These are phyloP conservation scores for Clarias laeviceps DNA, from an alignment of 2,797 vertebrate genomes.

Conservation along the genomic window DNA sequence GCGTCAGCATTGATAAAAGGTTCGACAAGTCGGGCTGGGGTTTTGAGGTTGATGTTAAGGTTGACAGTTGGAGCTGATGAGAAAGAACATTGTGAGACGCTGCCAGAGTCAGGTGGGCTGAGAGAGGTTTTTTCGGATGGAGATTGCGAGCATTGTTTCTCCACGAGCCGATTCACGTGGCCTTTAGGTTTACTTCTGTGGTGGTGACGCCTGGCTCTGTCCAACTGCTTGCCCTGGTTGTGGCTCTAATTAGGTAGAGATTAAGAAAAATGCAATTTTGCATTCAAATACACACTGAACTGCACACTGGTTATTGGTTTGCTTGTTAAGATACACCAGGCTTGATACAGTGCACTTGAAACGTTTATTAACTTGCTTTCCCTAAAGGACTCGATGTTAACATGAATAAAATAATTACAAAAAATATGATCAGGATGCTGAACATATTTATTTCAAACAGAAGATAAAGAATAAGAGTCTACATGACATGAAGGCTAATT, in stretches of 20 bases:
- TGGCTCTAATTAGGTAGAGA: conserved; percentile 59
- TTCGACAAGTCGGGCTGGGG: conserved; percentile 42
- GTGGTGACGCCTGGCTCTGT: conserved; percentile 30
- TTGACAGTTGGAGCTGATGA: conserved; percentile 49
- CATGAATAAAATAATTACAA: conserved; percentile 48
- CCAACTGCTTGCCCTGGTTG: conserved; percentile 52
- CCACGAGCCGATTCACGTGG: conserved; percentile 44
- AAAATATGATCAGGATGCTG: conserved; percentile 45
- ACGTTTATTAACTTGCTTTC: conserved; percentile 15
- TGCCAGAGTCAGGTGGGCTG: conserved; percentile 16
- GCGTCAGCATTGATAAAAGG: conserved; percentile 47
- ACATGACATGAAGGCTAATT: conserved; percentile 39
- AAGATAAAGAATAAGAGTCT: conserved; percentile 28
- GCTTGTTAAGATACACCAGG: conserved; percentile 24
- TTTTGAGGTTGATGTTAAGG: conserved; percentile 56
- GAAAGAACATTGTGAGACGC: conserved; percentile 4
- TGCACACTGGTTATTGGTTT: conserved; percentile 39
- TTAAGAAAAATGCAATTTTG: conserved; percentile 44
- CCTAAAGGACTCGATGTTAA: conserved; percentile 51
- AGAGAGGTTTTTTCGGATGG: conserved; percentile 23
- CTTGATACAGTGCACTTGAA: conserved; percentile 27
- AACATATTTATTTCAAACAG: conserved; percentile 42
- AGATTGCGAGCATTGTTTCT: conserved; percentile 20
- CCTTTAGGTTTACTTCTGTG: conserved; percentile 36
- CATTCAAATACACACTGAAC: conserved; percentile 39